phyloP scores from a whole-genome alignment of 2,888 invertebrate species.

The Salticus scenicus region DNA sequence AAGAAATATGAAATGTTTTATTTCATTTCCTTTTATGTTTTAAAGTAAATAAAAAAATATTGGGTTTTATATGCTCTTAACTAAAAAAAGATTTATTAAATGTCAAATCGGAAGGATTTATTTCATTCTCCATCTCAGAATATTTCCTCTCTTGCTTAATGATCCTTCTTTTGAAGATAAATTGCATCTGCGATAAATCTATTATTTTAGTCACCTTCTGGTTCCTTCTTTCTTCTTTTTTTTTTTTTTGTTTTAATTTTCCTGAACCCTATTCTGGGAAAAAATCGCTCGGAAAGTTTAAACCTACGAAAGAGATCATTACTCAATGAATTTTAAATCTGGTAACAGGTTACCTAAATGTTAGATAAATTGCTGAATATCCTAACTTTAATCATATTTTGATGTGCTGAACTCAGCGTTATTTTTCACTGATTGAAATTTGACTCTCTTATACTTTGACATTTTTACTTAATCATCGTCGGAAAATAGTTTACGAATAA shows the following conservation, averaged over 20 bases:
- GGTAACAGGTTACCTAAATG: not conserved
- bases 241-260: not conserved
- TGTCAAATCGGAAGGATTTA: too few relatives aligned
- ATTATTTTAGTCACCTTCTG: not conserved
- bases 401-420: not conserved
- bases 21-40: too few relatives aligned
- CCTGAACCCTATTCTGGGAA: not conserved
- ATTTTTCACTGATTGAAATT: too few relatives aligned
- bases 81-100: too few relatives aligned
- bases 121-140: not conserved
- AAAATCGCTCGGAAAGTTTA: not conserved
- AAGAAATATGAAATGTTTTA: too few relatives aligned
- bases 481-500: too few relatives aligned
- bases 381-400: not conserved
- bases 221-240: too few relatives aligned
- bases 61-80: too few relatives aligned
- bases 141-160: not conserved
- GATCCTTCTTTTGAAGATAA: not conserved
- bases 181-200: not conserved
- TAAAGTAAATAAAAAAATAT: too few relatives aligned
- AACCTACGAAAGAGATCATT: not conserved
- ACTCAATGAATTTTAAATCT: not conserved
- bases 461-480: too few relatives aligned
- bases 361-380: not conserved
- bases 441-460: too few relatives aligned